Base-by-base conservation (phyloP, 2,888 invertebrate genomes). In the Periphyllus acericola region DNA sequence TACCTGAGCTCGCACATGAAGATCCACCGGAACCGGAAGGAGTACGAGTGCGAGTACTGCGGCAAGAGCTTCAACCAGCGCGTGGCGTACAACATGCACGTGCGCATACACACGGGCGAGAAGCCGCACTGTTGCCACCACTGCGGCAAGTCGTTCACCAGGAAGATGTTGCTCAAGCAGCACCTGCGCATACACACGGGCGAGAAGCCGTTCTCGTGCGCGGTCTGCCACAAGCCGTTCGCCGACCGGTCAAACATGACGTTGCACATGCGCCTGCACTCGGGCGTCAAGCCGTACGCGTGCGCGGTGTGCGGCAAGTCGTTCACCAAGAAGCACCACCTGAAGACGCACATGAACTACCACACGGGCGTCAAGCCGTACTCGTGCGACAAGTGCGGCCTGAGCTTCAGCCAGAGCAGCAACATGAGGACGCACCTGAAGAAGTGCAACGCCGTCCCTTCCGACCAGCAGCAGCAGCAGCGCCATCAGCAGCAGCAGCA, bases 61-160 rank as follows among this genome's bases (percentile, higher is more conserved):
- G 96, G 96, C 1, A 96, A 96, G 91, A 94, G 96, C 34, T 96
- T 96, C 91, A 96, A 96, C 91, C 96, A 96, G 91, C 93, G 96
- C 60, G 96, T 96, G 9, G 96, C 96, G 17, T 96, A 96, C 92
- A 96, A 96, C 91, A 96, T 96, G 96, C 96, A 96, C 91, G 94
- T 96, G 2, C 92, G 96, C 89, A 96, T 96, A 89, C 96, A 96
- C 91, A 96, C 96, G 89, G 96, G 94, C 93, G 91, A 90, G 90
- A 90, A 90, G 87, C 90, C 90, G 21, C 90, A 96, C 91, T 94
- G 94, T 87, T 96, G 96, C 91, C 93, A 93, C 5, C 94, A 95
- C 89, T 96, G 96, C 90, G 95, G 95, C 74, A 96, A 96, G 91
- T 94, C 95, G n/a, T 96, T 96, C 91, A 96, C 96, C 0, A 93